Base-by-base conservation (phyloP, 2,888 invertebrate genomes). In the Aleiodes alternator region DNA sequence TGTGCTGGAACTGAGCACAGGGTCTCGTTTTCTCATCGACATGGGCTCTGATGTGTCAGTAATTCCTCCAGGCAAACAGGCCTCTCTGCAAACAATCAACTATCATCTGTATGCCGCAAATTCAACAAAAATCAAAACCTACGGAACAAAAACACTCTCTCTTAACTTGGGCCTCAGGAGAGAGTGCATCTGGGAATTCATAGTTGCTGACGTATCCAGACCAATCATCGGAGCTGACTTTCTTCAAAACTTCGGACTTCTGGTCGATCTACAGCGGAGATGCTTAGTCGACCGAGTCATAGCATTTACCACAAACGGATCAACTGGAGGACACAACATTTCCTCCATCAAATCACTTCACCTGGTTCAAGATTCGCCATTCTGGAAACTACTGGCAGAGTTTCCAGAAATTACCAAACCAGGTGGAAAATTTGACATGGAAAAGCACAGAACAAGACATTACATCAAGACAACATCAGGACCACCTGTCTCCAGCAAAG, bases 1-100 rank as follows among this genome's bases (percentile, higher is more conserved):
- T 64, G 8, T 38, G 16, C 38, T 16, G 38, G 16, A 23, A 16
- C n/a, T 16, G 8, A 48, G 12, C 23, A 14, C 38, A 43, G 14
- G n/a, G 9, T 9, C 43, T 16, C 57, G 57, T 57, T 57, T 29
- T 29, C 29, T 57, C 23, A 57, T 57, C 8, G 61, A 61, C 29
- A 61, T 38, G 9, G 61, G 61, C 34, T 61, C 61, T 11, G n/a
- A n/a, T n/a, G n/a, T n/a, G 61, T 61, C 31, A n/a, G 61, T 61
- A 4, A 29, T 61, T n/a, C 61, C 34, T 43, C 43, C 43, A 43
- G 43, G 43, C 43, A 43, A 43, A 11, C 23, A 38, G 61, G 29
- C 12, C n/a, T 38, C 11, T 16, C 12, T 57, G 4, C 14, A 16
- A 16, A 3, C 9, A 0, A 57, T 12, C 3, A 29, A 29, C 4